Evolutionary conservation across 2,888 invertebrate genomes (phyloP).

Genomic region (Macrosoma leucophasiata): DNA sequence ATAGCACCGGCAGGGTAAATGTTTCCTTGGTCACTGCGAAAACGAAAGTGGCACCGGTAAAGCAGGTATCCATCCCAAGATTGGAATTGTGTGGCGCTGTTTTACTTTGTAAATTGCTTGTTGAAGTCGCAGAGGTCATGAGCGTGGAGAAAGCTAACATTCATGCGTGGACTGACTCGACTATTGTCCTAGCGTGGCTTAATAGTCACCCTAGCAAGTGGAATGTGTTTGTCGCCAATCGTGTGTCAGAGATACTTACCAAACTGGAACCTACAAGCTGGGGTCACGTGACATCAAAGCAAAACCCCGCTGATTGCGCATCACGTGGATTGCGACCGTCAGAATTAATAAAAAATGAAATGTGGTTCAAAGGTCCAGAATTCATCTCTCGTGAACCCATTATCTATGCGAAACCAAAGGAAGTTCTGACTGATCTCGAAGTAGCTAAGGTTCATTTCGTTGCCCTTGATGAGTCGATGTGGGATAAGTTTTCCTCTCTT

Average conservation of each 20-base stretch:
- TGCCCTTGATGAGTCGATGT: too few species aligned
- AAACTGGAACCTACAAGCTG: neutral
- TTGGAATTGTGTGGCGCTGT: conserved; percentile 7
- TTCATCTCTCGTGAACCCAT: too few species aligned
- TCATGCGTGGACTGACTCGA: conserved; percentile 8
- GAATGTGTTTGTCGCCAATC: conserved; percentile 3
- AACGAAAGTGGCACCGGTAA: conserved; percentile 2
- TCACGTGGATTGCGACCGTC: conserved; percentile 2
- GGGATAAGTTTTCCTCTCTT: too few species aligned
- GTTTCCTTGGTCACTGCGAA: neutral
- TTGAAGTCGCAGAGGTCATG: neutral
- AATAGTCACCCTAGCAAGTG: neutral
- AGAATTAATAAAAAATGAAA: too few species aligned
- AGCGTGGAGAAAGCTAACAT: neutral
- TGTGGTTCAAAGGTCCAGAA: too few species aligned
- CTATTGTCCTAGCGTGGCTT: conserved; percentile 5
- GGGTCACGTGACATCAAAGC: conserved; percentile 2
- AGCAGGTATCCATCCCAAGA: conserved; percentile 3
- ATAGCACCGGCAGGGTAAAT: too few species aligned
- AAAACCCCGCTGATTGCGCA: conserved; percentile 11
- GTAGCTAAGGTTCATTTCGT: too few species aligned
- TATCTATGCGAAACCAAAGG: too few species aligned
- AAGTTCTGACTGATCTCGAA: too few species aligned
- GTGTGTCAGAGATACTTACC: conserved; percentile 2
- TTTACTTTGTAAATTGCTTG: neutral